phyloP scores from a whole-genome alignment of 2,797 vertebrate species.

The Protosalanx chinensis region DNA sequence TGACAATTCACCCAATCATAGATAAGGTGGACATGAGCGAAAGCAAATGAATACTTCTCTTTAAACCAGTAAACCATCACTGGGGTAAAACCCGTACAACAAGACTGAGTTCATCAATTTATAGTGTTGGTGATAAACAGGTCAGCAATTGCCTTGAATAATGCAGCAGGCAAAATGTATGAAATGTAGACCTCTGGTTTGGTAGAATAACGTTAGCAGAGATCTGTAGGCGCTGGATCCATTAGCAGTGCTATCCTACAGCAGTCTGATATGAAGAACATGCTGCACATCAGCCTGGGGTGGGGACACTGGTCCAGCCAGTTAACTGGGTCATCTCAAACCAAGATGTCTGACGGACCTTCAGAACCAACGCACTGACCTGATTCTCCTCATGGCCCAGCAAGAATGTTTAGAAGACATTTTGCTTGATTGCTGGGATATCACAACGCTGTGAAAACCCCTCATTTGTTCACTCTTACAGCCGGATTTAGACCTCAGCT shows the following conservation, averaged over 20 bases:
- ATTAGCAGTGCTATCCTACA: no score
- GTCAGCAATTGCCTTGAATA: no score
- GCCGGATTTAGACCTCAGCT: background rate
- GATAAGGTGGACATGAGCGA: background rate
- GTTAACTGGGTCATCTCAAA: conserved; percentile 1
- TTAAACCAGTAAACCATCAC: background rate
- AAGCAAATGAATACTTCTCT: background rate
- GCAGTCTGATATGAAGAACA: background rate
- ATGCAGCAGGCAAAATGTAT: no score
- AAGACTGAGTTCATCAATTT: no score
- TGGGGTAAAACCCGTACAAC: no score
- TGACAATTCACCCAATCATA: background rate
- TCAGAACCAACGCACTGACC: background rate
- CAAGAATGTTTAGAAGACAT: background rate
- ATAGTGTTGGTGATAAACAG: no score
- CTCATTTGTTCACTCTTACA: background rate
- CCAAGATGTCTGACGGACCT: background rate
- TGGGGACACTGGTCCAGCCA: background rate
- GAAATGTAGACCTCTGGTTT: no score
- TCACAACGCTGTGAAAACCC: conserved; percentile 6
- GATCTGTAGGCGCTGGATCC: no score
- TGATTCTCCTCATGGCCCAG: background rate
- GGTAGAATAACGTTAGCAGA: no score
- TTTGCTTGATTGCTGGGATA: background rate
- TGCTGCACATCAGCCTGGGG: background rate